Base-by-base conservation (phyloP, 1,140 invertebrate species). In the Aphaenogaster floridana region DNA sequence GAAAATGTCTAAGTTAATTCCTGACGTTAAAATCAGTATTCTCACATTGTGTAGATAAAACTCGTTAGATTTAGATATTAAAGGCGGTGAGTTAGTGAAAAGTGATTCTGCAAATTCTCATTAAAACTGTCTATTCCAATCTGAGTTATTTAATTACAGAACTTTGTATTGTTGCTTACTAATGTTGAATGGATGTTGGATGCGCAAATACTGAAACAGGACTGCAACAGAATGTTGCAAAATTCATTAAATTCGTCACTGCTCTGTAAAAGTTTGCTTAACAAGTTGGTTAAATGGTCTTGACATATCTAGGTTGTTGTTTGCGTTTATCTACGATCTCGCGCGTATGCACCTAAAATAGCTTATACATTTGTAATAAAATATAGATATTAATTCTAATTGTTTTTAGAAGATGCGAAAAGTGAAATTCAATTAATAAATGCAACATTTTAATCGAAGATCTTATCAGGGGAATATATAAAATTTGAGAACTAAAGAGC, bases 221-320 rank as follows among this genome's bases (percentile, higher is more conserved):
- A 39, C 9, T 79, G 59, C 45, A 48, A 15, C 17, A 72, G 66
- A 54, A 71, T 13, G 52, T 76, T 48, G 34, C 17, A 74, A 57
- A 76, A 76, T 54, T 84, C 28, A 76, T 76, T 74, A 84, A 84
- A 42, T 50, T 21, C 7, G 50, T 71, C 50, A 71, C 36, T 54
- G 42, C 63, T 63, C 17, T 39, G 76, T 74, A 84, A 84, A 84
- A 61, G 69, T 83, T 74, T 59, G 17, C 6, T 76, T 84, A 84
- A 50, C 42, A 76, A 84, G 69, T 61, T 76, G 42, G 54, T 76
- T 45, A 50, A 84, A 28, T 84, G 80, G 69, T 84, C 34, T 61
- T 63, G 54, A 84, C 69, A 42, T 11, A 39, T 61, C 17, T n/a
- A 50, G 52, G 39, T 13, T 61, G 42, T 39, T n/a, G 21, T 2